Percentiles rank a stretch among this genome's conserved stretches.
Conservation (phyloP, 2,113 vertebrate genomes). For the Ancistrus triradiatus region DNA sequence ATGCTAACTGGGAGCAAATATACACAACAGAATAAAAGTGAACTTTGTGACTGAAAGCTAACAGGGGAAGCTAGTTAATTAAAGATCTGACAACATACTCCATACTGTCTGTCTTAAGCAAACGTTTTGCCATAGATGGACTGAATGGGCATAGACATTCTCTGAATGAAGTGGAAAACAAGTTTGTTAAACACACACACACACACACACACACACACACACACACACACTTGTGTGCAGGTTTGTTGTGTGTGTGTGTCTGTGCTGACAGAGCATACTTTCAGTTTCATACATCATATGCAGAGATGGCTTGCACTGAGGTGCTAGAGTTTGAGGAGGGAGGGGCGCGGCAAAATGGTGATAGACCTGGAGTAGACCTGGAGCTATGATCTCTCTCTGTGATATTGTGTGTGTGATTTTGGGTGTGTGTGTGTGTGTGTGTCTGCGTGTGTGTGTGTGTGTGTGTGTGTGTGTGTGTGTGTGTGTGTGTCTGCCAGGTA, state of each 20-base stretch:
- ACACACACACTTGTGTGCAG: constrained; percentile 5
- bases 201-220: neutral
- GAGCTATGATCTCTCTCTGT: neutral
- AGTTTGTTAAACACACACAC: neutral
- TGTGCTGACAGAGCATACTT: neutral
- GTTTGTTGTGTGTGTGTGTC: neutral
- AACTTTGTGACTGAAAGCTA: no score
- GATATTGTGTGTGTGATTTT: neutral
- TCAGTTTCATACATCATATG: constrained; percentile 22
- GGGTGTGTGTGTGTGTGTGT: constrained; percentile 11
- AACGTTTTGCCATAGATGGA: no score
- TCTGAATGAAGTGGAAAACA: no score
- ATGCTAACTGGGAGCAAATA: no score
- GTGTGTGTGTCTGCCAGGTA: constrained; percentile 7
- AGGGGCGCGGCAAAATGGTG: no score
- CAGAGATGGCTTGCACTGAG: constrained; percentile 8
- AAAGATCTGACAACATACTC: no score
- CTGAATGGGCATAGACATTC: no score
- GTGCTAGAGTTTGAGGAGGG: no score
- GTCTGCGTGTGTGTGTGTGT: neutral
- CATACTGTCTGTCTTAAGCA: no score
- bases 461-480: neutral
- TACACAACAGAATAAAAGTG: no score
- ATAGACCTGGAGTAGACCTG: no score
- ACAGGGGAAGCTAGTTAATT: no score